phyloP scores from a whole-genome alignment of 2,888 invertebrate genomes.

The Drosophila basisetae region DNA sequence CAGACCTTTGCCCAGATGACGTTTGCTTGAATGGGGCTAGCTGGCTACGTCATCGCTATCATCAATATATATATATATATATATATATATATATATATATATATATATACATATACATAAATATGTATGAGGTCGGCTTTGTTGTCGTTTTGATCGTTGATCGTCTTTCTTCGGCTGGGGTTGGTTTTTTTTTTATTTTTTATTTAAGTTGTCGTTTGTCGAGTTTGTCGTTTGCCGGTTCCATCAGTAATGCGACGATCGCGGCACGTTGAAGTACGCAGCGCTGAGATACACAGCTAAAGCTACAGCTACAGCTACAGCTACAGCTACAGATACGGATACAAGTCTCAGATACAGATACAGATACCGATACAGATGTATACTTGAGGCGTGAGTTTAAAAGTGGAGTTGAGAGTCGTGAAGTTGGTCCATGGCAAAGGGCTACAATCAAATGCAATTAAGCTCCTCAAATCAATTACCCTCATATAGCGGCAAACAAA shows the following conservation, averaged over 20 bases:
- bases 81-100: background rate
- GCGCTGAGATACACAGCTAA: conserved; percentile 19
- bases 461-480: conserved; percentile 70
- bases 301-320: background rate
- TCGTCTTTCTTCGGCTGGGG: conserved; percentile 65
- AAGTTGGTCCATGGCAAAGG: conserved; percentile 31
- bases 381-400: conserved; percentile 24
- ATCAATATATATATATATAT: background rate
- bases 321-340: conserved; percentile 3
- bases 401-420: conserved; percentile 27
- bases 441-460: conserved; percentile 76
- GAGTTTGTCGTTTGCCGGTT: conserved; percentile 57
- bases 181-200: conserved; percentile 51
- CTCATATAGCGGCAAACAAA: conserved; percentile 52
- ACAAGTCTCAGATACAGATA: conserved; percentile 1
- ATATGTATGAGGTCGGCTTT: conserved; percentile 4
- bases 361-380: background rate
- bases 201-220: conserved; percentile 33
- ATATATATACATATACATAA: background rate
- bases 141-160: conserved; percentile 51
- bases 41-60: conserved; percentile 21
- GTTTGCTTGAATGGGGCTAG: background rate
- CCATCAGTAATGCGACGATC: conserved; percentile 81
- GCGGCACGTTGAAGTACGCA: conserved; percentile 73
- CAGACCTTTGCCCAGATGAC: conserved; percentile 20